These are phyloP conservation scores for Ectemnius cavifrons DNA, from an alignment of 2,888 invertebrate species.

Conservation along the genomic window DNA sequence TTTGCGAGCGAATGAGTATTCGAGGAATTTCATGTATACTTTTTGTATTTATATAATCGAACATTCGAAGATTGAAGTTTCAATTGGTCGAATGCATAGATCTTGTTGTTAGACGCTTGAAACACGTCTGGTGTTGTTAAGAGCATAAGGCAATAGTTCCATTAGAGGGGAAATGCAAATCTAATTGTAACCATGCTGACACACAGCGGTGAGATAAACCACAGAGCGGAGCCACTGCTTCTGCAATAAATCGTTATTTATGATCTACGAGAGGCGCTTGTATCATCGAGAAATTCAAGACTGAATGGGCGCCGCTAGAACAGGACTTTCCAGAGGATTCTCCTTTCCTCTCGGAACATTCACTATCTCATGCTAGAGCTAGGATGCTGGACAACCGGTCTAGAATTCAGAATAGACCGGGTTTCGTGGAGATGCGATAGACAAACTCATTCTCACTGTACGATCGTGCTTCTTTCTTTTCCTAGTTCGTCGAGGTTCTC, in stretches of 20 bases:
- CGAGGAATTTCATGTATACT: no score
- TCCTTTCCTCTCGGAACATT: constrained; percentile 41
- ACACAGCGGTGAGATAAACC: constrained; percentile 77
- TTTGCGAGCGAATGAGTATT: background rate
- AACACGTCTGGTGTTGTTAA: background rate
- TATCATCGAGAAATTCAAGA: constrained; percentile 70
- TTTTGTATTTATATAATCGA: constrained; percentile 31
- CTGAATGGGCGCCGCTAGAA: constrained; percentile 32
- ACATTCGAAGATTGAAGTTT: background rate
- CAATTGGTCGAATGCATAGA: constrained; percentile 18
- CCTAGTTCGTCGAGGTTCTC: constrained; percentile 31
- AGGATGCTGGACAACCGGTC: constrained; percentile 37
- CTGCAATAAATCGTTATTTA: constrained; percentile 76
- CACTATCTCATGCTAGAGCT: constrained; percentile 38
- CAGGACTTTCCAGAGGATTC: constrained; percentile 14
- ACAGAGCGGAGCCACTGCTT: constrained; percentile 73
- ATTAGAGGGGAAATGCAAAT: constrained; percentile 74
- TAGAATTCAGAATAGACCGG: background rate
- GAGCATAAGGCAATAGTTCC: constrained; percentile 57
- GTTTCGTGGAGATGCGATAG: no score
- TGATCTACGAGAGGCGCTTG: constrained; percentile 65
- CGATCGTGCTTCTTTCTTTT: constrained; percentile 20
- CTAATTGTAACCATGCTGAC: constrained; percentile 74
- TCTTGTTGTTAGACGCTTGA: constrained; percentile 19
- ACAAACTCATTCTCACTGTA: no score